Percentiles rank a stretch among this genome's conserved stretches.
phyloP scores from a whole-genome alignment of 2,888 invertebrate species.

The Drosophila mimica region DNA sequence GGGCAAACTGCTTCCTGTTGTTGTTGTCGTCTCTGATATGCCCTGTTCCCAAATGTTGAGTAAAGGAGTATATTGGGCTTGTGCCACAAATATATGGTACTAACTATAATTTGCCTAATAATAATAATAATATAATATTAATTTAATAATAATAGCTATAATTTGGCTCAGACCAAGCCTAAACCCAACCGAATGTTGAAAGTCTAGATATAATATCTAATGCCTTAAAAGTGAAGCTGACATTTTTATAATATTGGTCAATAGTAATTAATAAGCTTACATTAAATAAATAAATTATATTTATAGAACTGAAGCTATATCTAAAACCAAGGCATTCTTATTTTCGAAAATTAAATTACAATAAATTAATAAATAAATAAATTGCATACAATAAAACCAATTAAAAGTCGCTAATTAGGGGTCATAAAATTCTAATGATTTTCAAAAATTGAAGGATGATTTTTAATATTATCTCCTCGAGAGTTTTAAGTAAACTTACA shows the following conservation, averaged over 20 bases:
- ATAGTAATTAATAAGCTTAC: not conserved
- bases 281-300: not conserved
- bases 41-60: not conserved
- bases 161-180: not conserved
- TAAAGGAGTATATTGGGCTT: not conserved
- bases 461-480: too few species aligned
- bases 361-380: too few species aligned
- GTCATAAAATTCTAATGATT: not conserved
- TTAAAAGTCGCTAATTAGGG: not conserved
- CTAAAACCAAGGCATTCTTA: not conserved
- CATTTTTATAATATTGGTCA: not conserved
- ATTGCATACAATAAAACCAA: not conserved
- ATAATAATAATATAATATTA: too few species aligned
- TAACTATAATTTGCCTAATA: not conserved
- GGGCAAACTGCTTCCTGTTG: conserved; percentile 79
- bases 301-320: not conserved
- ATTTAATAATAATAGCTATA: too few species aligned
- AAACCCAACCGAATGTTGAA: not conserved
- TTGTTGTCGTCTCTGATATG: conserved; percentile 29
- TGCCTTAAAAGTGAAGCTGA: not conserved
- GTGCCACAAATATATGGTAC: not conserved
- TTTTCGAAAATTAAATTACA: not conserved
- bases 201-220: not conserved
- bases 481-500: not conserved
- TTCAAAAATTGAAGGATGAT: too few species aligned